Percentiles rank a stretch among this genome's conserved stretches.
Evolutionary conservation across 2,888 invertebrate genomes (phyloP).

Genomic region (Amphipoea oculea): DNA sequence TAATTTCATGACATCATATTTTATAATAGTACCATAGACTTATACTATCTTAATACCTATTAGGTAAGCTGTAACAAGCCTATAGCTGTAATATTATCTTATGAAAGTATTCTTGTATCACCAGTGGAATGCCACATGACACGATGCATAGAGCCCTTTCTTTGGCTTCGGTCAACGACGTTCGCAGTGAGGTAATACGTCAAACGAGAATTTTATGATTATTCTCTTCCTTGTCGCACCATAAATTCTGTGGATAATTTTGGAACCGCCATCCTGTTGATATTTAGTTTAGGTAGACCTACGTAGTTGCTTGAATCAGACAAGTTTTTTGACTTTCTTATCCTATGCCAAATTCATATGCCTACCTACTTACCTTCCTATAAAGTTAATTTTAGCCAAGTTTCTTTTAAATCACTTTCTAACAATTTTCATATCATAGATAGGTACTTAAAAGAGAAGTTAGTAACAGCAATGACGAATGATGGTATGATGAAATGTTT

Average conservation of each 20-base stretch:
- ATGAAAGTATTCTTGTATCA: constrained; percentile 51
- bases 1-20: constrained; percentile 7
- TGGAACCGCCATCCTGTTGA: constrained; percentile 61
- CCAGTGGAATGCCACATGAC: constrained; percentile 47
- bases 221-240: constrained; percentile 46
- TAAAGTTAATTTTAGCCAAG: not conserved
- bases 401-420: not conserved
- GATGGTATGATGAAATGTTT: not conserved
- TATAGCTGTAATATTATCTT: constrained; percentile 46
- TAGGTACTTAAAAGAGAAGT: not conserved
- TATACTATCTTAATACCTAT: not conserved
- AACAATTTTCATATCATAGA: not conserved
- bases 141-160: constrained; percentile 50
- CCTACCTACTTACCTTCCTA: not conserved
- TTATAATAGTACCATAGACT: not conserved
- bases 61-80: constrained; percentile 11
- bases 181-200: constrained; percentile 62
- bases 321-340: not conserved
- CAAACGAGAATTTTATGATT: constrained; percentile 67
- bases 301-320: not conserved
- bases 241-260: constrained; percentile 59
- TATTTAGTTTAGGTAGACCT: constrained; percentile 14
- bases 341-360: no score
- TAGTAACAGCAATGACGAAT: not conserved
- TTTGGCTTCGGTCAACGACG: constrained; percentile 66